Conservation (phyloP, 2,888 invertebrate genomes). For the Dicroscelio sp. region DNA sequence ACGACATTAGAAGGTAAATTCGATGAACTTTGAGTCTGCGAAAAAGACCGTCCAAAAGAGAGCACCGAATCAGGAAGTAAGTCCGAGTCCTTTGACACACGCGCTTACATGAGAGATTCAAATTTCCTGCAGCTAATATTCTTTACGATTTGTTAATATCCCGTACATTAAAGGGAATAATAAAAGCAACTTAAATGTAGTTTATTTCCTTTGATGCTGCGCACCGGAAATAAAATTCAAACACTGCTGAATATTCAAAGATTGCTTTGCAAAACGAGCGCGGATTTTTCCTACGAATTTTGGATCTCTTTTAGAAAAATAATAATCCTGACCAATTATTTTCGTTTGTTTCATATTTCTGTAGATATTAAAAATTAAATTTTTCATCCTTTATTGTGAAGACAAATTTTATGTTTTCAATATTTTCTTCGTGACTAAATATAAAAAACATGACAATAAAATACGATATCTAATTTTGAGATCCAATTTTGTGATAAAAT, state of each 20-base stretch:
- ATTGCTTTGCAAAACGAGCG: not conserved
- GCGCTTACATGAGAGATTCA: constrained; percentile 47
- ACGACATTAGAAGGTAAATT: not conserved
- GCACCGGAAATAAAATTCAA: constrained; percentile 37
- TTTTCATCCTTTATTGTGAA: no score
- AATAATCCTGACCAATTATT: no score
- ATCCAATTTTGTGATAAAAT: no score
- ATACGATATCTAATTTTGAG: no score
- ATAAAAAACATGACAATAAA: no score
- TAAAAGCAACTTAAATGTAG: constrained; percentile 50
- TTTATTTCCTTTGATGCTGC: constrained; percentile 53
- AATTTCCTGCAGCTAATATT: constrained; percentile 62
- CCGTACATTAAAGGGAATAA: constrained; percentile 53
- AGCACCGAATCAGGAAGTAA: constrained; percentile 42
- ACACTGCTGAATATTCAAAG: constrained; percentile 23
- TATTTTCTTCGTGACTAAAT: no score
- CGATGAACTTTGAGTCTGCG: not conserved
- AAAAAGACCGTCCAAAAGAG: constrained; percentile 14
- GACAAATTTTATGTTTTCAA: no score
- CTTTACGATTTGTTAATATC: constrained; percentile 61
- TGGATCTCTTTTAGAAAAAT: no score
- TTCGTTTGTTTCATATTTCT: no score
- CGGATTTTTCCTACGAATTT: no score
- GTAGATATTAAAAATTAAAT: no score
- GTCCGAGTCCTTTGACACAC: constrained; percentile 52